Base-by-base conservation (phyloP, 2,797 vertebrate species). In the Menidia menidia region DNA sequence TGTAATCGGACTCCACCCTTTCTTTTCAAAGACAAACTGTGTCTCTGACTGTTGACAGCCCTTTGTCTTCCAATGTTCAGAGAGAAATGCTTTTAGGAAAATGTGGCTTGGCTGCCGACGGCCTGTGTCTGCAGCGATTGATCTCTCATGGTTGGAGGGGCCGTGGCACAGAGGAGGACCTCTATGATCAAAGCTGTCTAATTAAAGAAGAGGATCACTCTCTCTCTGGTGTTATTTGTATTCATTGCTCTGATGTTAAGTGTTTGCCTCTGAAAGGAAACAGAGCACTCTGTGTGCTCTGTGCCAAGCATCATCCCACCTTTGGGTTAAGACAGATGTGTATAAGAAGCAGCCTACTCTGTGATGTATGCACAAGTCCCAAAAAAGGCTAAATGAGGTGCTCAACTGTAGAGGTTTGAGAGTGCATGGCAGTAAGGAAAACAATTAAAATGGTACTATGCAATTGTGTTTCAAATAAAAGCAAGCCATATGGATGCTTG, bases 101-200 rank as follows among this genome's bases (percentile, higher is more conserved):
- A 88, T 69, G 71, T 75, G 67, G 63, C 75, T 84, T 71, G 60
- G 76, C 83, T 80, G 79, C 81, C 32, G 8, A 64, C 79, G 67
- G 60, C 61, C 82, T 80, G 78, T 73, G 79, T 84, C 81, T 84
- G 58, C 60, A 60, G 64, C 68, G 90, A 93, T 91, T 93, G 92
- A 93, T 91, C 89, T 90, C 84, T 75, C 64, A 77, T 83, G 81
- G 78, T 87, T 85, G 81, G 86, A 83, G 75, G 79, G 88, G 88
- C 74, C 68, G 64, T 16, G 39, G 70, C 69, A 78, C 25, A 57
- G 87, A 88, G 78, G 73, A 88, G 85, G 88, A 87, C 86, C 83
- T 85, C 88, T 53, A 90, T 92, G 93, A 95, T 95, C 93, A 95
- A 95, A 95, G 93, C 91, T 80, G 71, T 75, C 84, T 92, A 93